Evolutionary conservation across 2,797 vertebrate species (phyloP).

Genomic region (Thalassophryne amazonica): DNA sequence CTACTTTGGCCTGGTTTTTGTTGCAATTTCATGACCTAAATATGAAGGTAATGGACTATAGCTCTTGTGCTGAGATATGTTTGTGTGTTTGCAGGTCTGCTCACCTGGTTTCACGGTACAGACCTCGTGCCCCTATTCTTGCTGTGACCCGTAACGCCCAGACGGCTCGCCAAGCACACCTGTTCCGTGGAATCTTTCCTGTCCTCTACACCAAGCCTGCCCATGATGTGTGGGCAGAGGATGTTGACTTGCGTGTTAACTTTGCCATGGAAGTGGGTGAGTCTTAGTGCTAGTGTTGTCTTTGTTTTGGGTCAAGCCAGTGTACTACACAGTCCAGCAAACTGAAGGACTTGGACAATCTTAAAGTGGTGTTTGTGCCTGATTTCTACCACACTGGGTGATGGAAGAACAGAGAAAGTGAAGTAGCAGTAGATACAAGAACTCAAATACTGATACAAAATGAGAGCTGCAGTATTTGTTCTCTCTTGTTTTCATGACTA

Average conservation of each 20-base stretch:
- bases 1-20: too few relatives aligned
- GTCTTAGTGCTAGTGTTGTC: slow-evolving; percentile 6
- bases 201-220: slow-evolving; percentile 86
- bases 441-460: too few relatives aligned
- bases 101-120: slow-evolving; percentile 92
- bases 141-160: slow-evolving; percentile 92
- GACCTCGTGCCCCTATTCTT: slow-evolving; percentile 94
- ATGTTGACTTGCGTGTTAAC: slow-evolving; percentile 92
- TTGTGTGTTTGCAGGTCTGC: slow-evolving; percentile 82
- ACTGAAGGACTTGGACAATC: too few relatives aligned
- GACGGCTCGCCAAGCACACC: slow-evolving; percentile 93
- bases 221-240: slow-evolving; percentile 91
- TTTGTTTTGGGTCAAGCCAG: neutral
- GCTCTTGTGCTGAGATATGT: neutral
- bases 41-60: neutral
- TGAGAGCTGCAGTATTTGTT: too few relatives aligned
- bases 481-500: too few relatives aligned
- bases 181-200: slow-evolving; percentile 95
- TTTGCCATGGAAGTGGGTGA: slow-evolving; percentile 95
- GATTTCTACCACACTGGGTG: too few relatives aligned
- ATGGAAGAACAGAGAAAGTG: too few relatives aligned
- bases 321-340: too few relatives aligned
- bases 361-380: too few relatives aligned
- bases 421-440: too few relatives aligned
- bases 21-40: too few relatives aligned